phyloP scores from a whole-genome alignment of 2,797 vertebrate genomes.

The Sarcophilus harrisii region DNA sequence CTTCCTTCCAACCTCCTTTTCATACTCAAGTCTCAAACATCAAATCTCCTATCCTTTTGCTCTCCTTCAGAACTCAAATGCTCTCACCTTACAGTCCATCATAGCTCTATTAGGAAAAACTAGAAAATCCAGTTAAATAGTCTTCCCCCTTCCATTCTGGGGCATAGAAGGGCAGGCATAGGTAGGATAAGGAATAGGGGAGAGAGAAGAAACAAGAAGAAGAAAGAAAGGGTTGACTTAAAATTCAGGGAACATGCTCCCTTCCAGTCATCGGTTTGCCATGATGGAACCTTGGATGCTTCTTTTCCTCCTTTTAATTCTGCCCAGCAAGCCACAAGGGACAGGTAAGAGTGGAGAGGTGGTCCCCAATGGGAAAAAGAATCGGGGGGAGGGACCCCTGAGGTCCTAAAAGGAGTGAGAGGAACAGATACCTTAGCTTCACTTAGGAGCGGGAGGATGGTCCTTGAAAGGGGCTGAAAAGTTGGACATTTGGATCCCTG shows the following conservation, averaged over 20 bases:
- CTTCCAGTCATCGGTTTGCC: not conserved
- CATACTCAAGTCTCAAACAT: not conserved
- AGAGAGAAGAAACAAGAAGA: not conserved
- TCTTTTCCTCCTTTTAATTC: slow-evolving; percentile 61
- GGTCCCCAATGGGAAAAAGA: not conserved
- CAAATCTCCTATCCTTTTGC: slow-evolving; percentile 1
- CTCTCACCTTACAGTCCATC: slow-evolving; percentile 40
- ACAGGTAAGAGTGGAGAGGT: slow-evolving; percentile 61
- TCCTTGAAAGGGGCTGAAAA: not conserved
- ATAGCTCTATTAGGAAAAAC: slow-evolving; percentile 30
- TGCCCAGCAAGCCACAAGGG: slow-evolving; percentile 27
- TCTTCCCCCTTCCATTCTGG: not conserved
- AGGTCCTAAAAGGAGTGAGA: not conserved
- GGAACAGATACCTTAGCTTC: no score
- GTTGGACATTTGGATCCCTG: not conserved
- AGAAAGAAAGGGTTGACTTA: not conserved
- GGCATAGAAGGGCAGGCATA: not conserved
- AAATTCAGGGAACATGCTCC: not conserved
- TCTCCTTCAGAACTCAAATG: not conserved
- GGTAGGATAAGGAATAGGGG: not conserved
- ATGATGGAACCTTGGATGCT: slow-evolving; percentile 10
- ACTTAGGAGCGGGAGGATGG: not conserved
- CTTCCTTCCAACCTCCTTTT: not conserved
- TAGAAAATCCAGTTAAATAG: slow-evolving; percentile 58
- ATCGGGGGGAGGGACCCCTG: not conserved